A percentile compares a stretch with the other conserved stretches of the same genome.
Conservation (phyloP, 2,888 invertebrate species). For the Drosophila anomalata region DNA sequence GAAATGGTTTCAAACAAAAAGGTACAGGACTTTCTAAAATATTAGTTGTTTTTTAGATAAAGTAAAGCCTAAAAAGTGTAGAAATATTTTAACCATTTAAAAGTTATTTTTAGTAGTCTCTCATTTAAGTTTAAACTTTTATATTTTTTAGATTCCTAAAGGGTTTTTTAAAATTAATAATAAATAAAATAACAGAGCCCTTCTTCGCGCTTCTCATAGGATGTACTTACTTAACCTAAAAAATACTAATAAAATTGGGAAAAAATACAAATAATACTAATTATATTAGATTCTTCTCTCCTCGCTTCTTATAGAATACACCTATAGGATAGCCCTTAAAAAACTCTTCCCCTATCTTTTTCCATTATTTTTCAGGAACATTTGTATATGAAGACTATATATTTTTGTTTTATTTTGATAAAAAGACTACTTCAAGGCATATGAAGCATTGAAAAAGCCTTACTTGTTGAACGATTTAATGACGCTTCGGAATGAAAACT, state of each 20-base stretch:
- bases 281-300: background rate
- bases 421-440: background rate
- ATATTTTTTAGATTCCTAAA: background rate
- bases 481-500: slow-evolving; percentile 28
- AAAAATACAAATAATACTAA: background rate
- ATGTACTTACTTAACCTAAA: background rate
- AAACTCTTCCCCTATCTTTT: too few species aligned
- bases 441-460: background rate
- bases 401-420: background rate
- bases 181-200: background rate
- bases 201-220: background rate
- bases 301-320: too few species aligned
- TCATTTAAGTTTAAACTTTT: background rate
- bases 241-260: too few species aligned
- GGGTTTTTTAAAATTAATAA: too few species aligned
- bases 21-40: too few species aligned
- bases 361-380: too few species aligned
- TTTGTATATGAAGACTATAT: background rate
- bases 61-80: too few species aligned
- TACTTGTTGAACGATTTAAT: slow-evolving; percentile 1
- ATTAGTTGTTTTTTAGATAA: too few species aligned
- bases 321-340: too few species aligned
- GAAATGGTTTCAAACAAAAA: too few species aligned
- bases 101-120: too few species aligned
- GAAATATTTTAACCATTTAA: too few species aligned